Percentiles rank a stretch among this genome's conserved stretches.
Evolutionary conservation across 2,888 invertebrate species (phyloP).

Genomic region (Caenorhabditis imperialis): DNA sequence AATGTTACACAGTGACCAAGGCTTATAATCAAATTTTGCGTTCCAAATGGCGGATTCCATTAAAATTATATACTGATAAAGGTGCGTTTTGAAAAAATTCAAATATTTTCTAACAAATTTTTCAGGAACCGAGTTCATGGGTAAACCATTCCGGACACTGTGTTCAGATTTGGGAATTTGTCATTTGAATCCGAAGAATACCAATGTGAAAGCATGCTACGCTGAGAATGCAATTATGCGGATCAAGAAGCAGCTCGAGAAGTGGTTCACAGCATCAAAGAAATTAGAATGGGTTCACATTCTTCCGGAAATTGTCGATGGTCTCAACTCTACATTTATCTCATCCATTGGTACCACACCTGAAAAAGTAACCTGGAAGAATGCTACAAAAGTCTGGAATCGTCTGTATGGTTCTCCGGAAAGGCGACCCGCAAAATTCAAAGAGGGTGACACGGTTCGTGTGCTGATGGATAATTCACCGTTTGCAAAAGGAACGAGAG

Average conservation of each 20-base stretch:
- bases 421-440: conserved; percentile 11
- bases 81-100: no score
- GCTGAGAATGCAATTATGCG: conserved; percentile 34
- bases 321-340: conserved; percentile 12
- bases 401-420: conserved; percentile 9
- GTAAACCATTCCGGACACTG: conserved; percentile 1
- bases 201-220: conserved; percentile 31
- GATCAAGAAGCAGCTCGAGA: conserved; percentile 21
- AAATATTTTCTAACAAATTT: no score
- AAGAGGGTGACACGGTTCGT: conserved; percentile 5
- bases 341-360: conserved; percentile 16
- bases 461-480: conserved; percentile 11
- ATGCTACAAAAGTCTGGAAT: conserved; percentile 15
- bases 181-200: conserved; percentile 26
- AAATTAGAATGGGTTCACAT: not conserved
- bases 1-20: not conserved
- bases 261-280: conserved; percentile 8
- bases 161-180: not conserved
- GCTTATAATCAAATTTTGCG: conserved; percentile 8
- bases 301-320: not conserved
- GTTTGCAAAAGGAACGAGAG: conserved; percentile 12
- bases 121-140: conserved; percentile 31
- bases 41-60: not conserved
- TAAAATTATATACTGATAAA: not conserved
- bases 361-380: conserved; percentile 11